Base-by-base conservation (phyloP, 2,113 vertebrate species). In the Neotoma lepida region DNA sequence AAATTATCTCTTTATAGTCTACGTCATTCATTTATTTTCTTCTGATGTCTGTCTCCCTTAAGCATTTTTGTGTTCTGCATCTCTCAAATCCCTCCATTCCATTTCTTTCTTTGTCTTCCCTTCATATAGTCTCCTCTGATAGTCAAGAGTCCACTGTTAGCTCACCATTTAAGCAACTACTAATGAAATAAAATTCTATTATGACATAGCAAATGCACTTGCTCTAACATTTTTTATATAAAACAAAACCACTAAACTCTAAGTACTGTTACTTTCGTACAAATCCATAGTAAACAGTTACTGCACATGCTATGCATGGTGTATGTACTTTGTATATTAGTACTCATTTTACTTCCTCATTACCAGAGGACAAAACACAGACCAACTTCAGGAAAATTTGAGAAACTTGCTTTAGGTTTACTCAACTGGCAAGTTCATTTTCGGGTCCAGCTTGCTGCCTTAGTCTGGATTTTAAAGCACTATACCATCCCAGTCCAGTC, bases 381-480 rank as follows among this genome's bases (percentile, higher is more conserved):
- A 89, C 13, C 56, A 6, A 74, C n/a, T n/a, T n/a, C n/a, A n/a
- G n/a, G 10, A 73, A 95, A 86, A 24, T 30, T 82, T 73, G 90
- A 86, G 46, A 80, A 78, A 86, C 33, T 76, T 86, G 70, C 13
- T 41, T 87, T 49, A 73, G 51, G 49, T 90, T n/a, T 86, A 89
- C 26, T 35, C 84, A 88, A 66, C 22, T 86, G 63, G 0, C 35
- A 91, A 91, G 2, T 3, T n/a, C 86, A 4, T 81, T 95, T 92
- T 87, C 73, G 77, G 88, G 22, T 93, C 66, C 26, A 80, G 35
- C 28, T 15, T 91, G 89, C 54, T 61, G 28, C 15, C 56, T 64
- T 80, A 81, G 39, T 90, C 54, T 87, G 63, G 9, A 95, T 92
- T 88, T 49, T 87, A 95, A 90, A 94, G 39, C 8, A 93, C 18